Percentiles rank a stretch among this genome's conserved stretches.
Conservation (phyloP, 2,888 invertebrate genomes). For the Hydraecia micacea region DNA sequence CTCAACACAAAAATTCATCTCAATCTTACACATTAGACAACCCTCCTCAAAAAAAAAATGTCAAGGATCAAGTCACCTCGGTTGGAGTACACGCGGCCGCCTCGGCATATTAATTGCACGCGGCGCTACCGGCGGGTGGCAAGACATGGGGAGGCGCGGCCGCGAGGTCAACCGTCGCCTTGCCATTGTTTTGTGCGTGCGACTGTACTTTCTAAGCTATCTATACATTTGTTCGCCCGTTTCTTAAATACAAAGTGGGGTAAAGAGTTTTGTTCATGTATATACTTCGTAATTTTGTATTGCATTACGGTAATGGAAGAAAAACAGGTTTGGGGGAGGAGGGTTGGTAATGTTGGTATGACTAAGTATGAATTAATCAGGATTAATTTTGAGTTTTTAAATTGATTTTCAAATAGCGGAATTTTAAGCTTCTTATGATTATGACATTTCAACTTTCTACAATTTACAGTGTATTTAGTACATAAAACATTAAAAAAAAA, state of each 20-base stretch:
- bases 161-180: constrained; percentile 90
- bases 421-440: background rate
- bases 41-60: constrained; percentile 30
- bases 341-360: constrained; percentile 40
- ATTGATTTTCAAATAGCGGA: constrained; percentile 10
- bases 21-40: too few species aligned
- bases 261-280: constrained; percentile 66
- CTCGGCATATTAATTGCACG: constrained; percentile 91
- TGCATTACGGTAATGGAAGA: constrained; percentile 57
- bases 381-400: constrained; percentile 16
- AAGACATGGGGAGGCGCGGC: constrained; percentile 86
- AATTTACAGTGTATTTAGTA: background rate
- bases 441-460: background rate
- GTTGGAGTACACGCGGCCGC: constrained; percentile 84
- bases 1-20: background rate
- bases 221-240: constrained; percentile 67
- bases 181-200: constrained; percentile 90
- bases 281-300: constrained; percentile 57
- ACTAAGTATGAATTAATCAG: constrained; percentile 49
- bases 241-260: constrained; percentile 67
- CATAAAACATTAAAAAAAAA: background rate
- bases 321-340: constrained; percentile 41
- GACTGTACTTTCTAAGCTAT: constrained; percentile 78
- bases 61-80: constrained; percentile 72
- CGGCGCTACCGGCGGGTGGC: constrained; percentile 89